Conservation (phyloP, 64 coral and sea anemone species). For the Orbicella faveolata region DNA sequence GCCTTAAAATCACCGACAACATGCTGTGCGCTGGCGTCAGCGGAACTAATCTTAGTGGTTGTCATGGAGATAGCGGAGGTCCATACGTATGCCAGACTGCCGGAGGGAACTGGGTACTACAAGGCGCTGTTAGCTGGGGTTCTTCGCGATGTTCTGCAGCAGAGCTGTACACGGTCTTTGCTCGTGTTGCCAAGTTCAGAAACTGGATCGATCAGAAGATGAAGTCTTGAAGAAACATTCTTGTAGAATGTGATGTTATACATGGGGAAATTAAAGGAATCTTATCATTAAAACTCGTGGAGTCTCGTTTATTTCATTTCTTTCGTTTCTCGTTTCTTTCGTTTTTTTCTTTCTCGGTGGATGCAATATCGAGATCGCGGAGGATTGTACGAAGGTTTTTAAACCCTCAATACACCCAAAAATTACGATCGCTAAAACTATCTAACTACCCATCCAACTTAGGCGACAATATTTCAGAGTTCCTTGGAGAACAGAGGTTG, state of each 20-base stretch:
- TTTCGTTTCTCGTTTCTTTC: too few relatives aligned
- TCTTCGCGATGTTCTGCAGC: conserved; percentile 31
- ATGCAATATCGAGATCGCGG: too few relatives aligned
- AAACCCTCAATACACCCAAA: too few relatives aligned
- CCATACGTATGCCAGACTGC: conserved; percentile 61
- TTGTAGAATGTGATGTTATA: too few relatives aligned
- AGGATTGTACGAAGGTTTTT: too few relatives aligned
- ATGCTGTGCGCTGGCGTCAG: conserved; percentile 73
- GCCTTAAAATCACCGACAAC: conserved; percentile 34
- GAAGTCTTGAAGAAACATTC: background rate
- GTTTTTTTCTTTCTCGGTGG: too few relatives aligned
- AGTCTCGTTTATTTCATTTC: too few relatives aligned
- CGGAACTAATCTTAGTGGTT: conserved; percentile 65
- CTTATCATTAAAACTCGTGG: background rate
- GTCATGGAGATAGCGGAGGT: conserved; percentile 89
- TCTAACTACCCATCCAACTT: too few relatives aligned
- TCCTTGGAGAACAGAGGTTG: too few relatives aligned
- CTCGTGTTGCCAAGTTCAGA: conserved; percentile 67
- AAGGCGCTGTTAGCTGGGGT: conserved; percentile 72
- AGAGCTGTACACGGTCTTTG: conserved; percentile 68
- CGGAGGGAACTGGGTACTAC: conserved; percentile 57
- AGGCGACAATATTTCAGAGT: too few relatives aligned
- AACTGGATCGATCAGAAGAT: conserved; percentile 69
- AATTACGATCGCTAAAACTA: too few relatives aligned
- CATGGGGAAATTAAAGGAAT: background rate